A percentile compares a stretch with the other conserved stretches of the same genome.
Evolutionary conservation across 2,888 invertebrate genomes (phyloP).

Genomic region (Calameuta pallipes): DNA sequence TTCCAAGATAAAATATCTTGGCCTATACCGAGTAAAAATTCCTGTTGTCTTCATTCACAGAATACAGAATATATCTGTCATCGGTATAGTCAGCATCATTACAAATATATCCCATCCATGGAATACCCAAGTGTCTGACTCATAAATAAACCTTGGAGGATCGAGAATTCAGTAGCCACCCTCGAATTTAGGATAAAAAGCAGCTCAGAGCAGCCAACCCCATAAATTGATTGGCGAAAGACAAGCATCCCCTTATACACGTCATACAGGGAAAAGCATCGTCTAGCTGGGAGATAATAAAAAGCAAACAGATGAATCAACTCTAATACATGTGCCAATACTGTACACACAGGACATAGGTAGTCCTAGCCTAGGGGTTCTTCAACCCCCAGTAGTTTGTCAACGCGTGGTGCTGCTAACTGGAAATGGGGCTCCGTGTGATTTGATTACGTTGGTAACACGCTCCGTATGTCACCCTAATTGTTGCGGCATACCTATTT

Average conservation of each 20-base stretch:
- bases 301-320: constrained; percentile 50
- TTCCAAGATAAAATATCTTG: background rate
- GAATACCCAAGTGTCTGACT: background rate
- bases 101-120: background rate
- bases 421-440: constrained; percentile 40
- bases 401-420: constrained; percentile 28
- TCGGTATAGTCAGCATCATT: background rate
- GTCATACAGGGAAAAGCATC: constrained; percentile 1
- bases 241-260: constrained; percentile 11
- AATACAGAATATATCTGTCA: background rate
- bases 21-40: background rate
- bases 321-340: constrained; percentile 22
- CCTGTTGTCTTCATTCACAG: background rate
- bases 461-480: constrained; percentile 51
- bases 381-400: constrained; percentile 26
- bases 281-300: constrained; percentile 42
- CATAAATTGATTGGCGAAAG: constrained; percentile 37
- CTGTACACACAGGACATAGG: background rate
- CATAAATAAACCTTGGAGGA: background rate
- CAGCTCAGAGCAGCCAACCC: constrained; percentile 20
- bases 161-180: background rate
- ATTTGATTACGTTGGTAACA: constrained; percentile 52
- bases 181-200: background rate
- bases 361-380: constrained; percentile 9
- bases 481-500: constrained; percentile 35